phyloP scores from a whole-genome alignment of 2,797 vertebrate species.

The Carcharodon carcharias region DNA sequence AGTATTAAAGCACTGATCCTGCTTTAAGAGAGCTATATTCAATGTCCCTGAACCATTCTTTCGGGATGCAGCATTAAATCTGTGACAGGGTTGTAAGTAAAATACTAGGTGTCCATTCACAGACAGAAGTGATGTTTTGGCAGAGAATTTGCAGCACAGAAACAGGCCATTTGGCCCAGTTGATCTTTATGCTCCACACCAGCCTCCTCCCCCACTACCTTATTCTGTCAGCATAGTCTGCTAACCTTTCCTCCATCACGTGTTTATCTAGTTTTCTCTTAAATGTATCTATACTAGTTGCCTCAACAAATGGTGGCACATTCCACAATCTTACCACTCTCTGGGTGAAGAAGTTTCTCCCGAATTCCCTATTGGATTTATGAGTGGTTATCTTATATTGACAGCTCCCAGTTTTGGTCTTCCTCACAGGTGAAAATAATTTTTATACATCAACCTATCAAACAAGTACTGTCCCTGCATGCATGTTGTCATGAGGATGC shows the following conservation, averaged over 20 bases:
- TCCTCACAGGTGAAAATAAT: too few relatives aligned
- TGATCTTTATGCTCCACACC: background rate
- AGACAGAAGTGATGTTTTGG: background rate
- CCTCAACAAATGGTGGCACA: too few relatives aligned
- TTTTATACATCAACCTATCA: too few relatives aligned
- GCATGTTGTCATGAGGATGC: too few relatives aligned
- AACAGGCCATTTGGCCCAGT: background rate
- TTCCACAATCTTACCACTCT: background rate
- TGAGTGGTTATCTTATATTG: too few relatives aligned
- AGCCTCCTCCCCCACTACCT: background rate
- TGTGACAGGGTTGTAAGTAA: background rate
- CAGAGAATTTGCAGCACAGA: background rate
- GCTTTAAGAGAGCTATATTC: background rate
- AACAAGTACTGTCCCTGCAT: too few relatives aligned
- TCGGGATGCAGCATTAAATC: background rate
- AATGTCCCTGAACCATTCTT: background rate
- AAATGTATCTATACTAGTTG: background rate
- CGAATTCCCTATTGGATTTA: too few relatives aligned
- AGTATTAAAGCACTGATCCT: background rate
- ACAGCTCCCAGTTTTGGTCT: background rate
- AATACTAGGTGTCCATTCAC: background rate
- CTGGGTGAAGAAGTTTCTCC: background rate
- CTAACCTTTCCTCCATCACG: background rate
- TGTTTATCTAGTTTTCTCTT: background rate
- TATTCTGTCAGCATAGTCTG: background rate